A percentile compares a stretch with the other conserved stretches of the same genome.
Conservation (phyloP, 2,888 invertebrate genomes). For the Platypus cylindrus region DNA sequence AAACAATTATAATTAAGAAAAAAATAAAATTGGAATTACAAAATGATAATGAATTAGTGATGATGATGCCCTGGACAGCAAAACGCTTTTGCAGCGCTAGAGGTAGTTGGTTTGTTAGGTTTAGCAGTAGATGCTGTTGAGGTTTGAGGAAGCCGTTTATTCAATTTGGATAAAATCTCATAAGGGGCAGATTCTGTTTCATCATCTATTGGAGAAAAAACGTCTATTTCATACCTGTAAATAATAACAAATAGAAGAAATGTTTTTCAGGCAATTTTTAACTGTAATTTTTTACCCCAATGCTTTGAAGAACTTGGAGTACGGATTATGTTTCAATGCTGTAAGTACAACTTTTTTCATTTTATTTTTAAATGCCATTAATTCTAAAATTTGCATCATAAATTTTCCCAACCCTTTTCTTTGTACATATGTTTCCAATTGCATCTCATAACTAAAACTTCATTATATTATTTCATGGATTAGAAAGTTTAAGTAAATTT, state of each 20-base stretch:
- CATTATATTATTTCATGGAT: background rate
- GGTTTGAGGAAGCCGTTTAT: constrained; percentile 28
- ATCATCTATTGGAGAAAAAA: constrained; percentile 50
- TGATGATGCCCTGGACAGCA: constrained; percentile 27
- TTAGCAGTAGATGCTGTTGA: constrained; percentile 10
- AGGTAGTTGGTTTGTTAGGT: too few species aligned
- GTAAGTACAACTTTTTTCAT: constrained; percentile 77
- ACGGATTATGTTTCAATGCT: constrained; percentile 64
- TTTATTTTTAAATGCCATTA: constrained; percentile 56
- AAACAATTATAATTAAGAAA: too few species aligned
- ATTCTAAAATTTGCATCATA: constrained; percentile 65
- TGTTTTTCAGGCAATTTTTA: background rate
- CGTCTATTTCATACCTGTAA: constrained; percentile 49
- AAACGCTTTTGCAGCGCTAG: constrained; percentile 9
- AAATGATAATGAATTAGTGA: too few species aligned
- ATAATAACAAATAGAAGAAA: background rate
- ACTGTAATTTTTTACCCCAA: constrained; percentile 47
- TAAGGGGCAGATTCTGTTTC: constrained; percentile 44
- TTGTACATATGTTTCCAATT: constrained; percentile 56
- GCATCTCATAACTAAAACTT: constrained; percentile 69
- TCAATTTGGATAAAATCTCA: constrained; percentile 48
- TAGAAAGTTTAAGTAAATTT: constrained; percentile 20
- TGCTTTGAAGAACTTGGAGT: constrained; percentile 63
- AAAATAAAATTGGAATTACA: too few species aligned
- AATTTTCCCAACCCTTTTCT: constrained; percentile 74